phyloP scores from a whole-genome alignment of 2,797 vertebrate genomes.

The Rousettus madagascariensis region DNA sequence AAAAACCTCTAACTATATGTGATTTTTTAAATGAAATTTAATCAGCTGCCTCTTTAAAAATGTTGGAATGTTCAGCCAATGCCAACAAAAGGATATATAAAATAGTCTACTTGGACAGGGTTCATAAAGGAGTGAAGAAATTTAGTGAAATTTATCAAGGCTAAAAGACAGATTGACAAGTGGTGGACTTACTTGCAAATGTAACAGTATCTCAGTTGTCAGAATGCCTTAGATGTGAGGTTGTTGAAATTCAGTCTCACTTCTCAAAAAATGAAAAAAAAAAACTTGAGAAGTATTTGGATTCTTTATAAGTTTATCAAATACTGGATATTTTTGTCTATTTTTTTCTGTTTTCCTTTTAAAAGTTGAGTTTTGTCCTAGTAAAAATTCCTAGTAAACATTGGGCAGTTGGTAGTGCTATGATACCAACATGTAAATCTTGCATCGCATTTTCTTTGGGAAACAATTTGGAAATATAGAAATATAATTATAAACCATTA shows the following conservation, averaged over 20 bases:
- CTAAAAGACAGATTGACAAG: constrained; percentile 47
- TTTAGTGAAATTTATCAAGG: neutral
- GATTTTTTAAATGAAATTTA: constrained; percentile 29
- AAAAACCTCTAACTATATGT: neutral
- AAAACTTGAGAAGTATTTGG: neutral
- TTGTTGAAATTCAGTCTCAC: neutral
- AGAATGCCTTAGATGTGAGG: neutral
- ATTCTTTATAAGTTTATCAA: constrained; percentile 23
- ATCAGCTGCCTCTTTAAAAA: constrained; percentile 57
- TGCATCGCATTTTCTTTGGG: constrained; percentile 45
- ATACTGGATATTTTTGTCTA: constrained; percentile 20
- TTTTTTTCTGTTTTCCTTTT: constrained; percentile 56
- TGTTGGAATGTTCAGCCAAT: constrained; percentile 51
- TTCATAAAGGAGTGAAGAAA: constrained; percentile 33
- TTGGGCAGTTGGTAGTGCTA: constrained; percentile 32
- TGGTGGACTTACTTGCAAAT: neutral
- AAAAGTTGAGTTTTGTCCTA: constrained; percentile 31
- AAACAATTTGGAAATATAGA: constrained; percentile 30
- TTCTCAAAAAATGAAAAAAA: neutral
- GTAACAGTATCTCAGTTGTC: neutral
- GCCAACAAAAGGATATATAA: constrained; percentile 40
- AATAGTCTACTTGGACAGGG: constrained; percentile 32
- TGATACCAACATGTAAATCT: neutral
- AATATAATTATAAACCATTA: constrained; percentile 55
- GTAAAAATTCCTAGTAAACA: constrained; percentile 48